Evolutionary conservation across 2,888 invertebrate species (phyloP).

Genomic region (Ctenicera cuprea): DNA sequence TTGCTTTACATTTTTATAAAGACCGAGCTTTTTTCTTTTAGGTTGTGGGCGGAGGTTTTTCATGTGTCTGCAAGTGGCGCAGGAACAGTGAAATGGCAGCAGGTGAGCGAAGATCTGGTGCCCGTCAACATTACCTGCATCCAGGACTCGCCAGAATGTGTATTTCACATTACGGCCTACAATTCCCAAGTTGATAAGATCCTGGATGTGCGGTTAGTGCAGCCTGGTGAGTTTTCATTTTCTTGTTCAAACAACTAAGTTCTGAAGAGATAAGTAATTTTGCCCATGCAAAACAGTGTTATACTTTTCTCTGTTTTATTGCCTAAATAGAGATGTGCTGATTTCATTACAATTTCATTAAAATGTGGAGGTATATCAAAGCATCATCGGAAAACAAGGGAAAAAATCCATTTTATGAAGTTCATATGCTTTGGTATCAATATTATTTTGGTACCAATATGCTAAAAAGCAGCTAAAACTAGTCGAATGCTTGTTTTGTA

Average conservation of each 20-base stretch:
- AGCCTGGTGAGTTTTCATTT: constrained; percentile 91
- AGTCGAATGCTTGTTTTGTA: too few species aligned
- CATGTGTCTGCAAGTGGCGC: constrained; percentile 96
- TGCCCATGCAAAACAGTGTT: too few species aligned
- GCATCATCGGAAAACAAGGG: too few species aligned
- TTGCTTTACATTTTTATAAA: constrained; percentile 32
- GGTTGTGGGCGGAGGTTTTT: constrained; percentile 99
- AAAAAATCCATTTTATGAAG: too few species aligned
- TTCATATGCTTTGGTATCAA: too few species aligned
- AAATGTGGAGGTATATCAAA: too few species aligned
- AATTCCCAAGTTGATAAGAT: constrained; percentile 99
- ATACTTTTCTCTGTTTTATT: too few species aligned
- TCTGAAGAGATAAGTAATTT: too few species aligned
- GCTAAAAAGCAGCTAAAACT: too few species aligned
- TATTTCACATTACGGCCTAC: constrained; percentile 99
- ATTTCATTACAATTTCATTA: too few species aligned
- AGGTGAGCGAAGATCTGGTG: constrained; percentile 98
- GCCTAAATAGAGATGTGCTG: too few species aligned
- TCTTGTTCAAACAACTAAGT: background rate
- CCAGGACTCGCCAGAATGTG: constrained; percentile 96
- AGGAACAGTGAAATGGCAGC: constrained; percentile 97
- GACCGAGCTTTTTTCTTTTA: constrained; percentile 70
- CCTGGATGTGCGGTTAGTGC: constrained; percentile 95
- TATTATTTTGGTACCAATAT: too few species aligned
- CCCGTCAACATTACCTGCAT: constrained; percentile 99